phyloP scores from a whole-genome alignment of 1,140 invertebrate genomes.

The Monochamus saltuarius region DNA sequence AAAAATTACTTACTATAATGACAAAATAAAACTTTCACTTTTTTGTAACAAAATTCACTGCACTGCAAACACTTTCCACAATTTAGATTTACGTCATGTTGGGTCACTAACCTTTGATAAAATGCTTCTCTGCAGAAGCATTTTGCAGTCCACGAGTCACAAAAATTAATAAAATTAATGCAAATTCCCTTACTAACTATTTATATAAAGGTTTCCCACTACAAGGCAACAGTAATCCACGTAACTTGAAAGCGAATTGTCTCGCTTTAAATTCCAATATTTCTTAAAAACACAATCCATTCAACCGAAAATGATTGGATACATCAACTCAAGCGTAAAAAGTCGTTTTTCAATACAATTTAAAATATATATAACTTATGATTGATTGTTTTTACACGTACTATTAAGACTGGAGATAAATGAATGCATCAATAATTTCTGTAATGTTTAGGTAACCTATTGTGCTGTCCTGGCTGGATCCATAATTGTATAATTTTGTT shows the following conservation, averaged over 20 bases:
- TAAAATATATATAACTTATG: slow-evolving; percentile 14
- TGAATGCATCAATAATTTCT: slow-evolving; percentile 14
- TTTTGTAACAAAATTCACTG: slow-evolving; percentile 1
- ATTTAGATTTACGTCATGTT: neutral
- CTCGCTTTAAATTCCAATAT: slow-evolving; percentile 18
- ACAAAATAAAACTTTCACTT: neutral
- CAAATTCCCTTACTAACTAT: slow-evolving; percentile 15
- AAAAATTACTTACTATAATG: neutral
- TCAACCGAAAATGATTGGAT: slow-evolving; percentile 20
- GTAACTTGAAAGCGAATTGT: slow-evolving; percentile 20
- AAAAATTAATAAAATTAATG: slow-evolving; percentile 16
- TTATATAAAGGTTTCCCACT: slow-evolving; percentile 20
- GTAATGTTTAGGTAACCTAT: slow-evolving; percentile 2
- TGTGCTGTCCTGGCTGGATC: neutral
- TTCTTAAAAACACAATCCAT: slow-evolving; percentile 21
- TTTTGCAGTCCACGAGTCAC: slow-evolving; percentile 7
- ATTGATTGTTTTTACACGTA: neutral
- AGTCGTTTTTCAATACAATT: slow-evolving; percentile 12
- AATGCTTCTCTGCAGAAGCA: slow-evolving; percentile 23
- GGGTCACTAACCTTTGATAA: slow-evolving; percentile 16
- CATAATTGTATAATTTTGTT: slow-evolving; percentile 1
- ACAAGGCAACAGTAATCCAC: slow-evolving; percentile 5
- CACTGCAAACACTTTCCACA: neutral
- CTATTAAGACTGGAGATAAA: slow-evolving; percentile 3
- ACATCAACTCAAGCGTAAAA: slow-evolving; percentile 15